These are phyloP conservation scores for Halictus quadricinctus DNA, from an alignment of 2,888 invertebrate genomes.

Conservation along the genomic window DNA sequence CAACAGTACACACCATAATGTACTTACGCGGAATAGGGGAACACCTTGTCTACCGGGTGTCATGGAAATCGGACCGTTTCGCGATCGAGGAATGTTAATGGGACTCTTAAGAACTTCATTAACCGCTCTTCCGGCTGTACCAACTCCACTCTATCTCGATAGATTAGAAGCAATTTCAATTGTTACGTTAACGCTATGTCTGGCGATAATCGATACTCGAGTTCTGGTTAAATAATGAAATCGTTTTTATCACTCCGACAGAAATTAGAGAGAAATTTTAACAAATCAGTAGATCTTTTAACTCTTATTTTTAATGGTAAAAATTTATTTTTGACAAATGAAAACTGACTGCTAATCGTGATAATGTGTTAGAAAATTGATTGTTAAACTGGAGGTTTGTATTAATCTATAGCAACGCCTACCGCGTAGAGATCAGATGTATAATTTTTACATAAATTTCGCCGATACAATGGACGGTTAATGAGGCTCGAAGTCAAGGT, in stretches of 20 bases:
- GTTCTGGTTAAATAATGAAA: not conserved
- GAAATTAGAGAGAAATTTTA: no score
- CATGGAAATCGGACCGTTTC: slow-evolving; percentile 53
- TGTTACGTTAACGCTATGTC: not conserved
- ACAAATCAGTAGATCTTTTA: no score
- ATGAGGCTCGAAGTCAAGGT: not conserved
- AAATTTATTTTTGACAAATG: not conserved
- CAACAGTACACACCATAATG: slow-evolving; percentile 79
- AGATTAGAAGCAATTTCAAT: no score
- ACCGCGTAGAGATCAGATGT: not conserved
- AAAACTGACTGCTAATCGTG: no score
- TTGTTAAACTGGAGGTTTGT: not conserved
- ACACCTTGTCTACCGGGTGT: slow-evolving; percentile 75
- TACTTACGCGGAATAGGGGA: slow-evolving; percentile 75
- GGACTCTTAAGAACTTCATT: not conserved
- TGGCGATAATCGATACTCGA: not conserved
- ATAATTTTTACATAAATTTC: not conserved
- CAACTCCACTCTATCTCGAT: no score
- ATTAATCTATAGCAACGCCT: not conserved
- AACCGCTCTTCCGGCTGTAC: no score
- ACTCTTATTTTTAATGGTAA: no score
- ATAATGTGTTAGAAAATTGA: no score
- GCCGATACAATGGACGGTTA: not conserved
- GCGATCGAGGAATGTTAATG: slow-evolving; percentile 15
- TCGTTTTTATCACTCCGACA: not conserved